Evolutionary conservation across 2,797 vertebrate genomes (phyloP).

Genomic region (Ammospiza maritima): DNA sequence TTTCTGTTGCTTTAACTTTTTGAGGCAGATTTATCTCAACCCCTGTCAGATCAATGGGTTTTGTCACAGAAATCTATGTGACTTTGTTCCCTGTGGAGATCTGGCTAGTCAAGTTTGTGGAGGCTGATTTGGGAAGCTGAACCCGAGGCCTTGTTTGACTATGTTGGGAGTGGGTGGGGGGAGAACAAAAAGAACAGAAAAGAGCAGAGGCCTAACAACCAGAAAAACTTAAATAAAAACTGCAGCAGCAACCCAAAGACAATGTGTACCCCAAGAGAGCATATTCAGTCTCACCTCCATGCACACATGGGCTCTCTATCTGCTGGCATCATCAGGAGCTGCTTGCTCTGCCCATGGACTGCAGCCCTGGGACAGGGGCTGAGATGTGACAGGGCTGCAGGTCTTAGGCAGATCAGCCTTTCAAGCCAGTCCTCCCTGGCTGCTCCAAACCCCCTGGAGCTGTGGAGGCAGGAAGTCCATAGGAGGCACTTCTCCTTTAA

Average conservation of each 20-base stretch:
- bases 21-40: slow-evolving; percentile 61
- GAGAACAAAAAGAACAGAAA: neutral
- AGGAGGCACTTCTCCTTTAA: neutral
- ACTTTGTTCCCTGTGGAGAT: slow-evolving; percentile 62
- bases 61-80: slow-evolving; percentile 60
- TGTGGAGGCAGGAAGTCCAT: fast-evolving
- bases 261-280: neutral
- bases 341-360: neutral
- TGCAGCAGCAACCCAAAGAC: neutral
- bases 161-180: fast-evolving
- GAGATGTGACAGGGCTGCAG: neutral
- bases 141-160: neutral
- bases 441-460: neutral
- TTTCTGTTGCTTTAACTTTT: slow-evolving; percentile 61
- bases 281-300: neutral
- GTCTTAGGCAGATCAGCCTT: neutral
- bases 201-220: neutral
- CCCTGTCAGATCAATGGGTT: slow-evolving; percentile 64
- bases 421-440: neutral
- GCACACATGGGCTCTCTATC: fast-evolving
- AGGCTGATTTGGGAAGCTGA: slow-evolving; percentile 32
- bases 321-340: neutral
- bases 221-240: neutral
- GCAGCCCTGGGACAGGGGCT: neutral
- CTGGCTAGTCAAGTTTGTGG: slow-evolving; percentile 37